Base-by-base conservation (phyloP, 2,797 vertebrate genomes). In the Helicolenus hilgendorfi region DNA sequence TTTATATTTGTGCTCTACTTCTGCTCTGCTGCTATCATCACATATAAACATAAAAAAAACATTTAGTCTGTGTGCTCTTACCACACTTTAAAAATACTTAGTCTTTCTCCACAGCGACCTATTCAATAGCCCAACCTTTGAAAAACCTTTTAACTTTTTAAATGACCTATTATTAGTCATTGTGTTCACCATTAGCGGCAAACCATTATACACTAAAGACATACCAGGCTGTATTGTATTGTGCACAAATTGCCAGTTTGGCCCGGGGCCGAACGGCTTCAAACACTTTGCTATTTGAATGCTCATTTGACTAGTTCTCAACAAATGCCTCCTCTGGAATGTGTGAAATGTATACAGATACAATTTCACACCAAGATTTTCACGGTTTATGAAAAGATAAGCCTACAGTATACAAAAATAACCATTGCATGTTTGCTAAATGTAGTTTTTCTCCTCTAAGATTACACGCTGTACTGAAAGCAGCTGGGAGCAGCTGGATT, bases 261-360 rank as follows among this genome's bases (percentile, higher is more conserved):
- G 15, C 35, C n/a, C 4, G 2, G 20, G 72, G 20, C 8, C 20
- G 20, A 69, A 79, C 59, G 35, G 56, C 65, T 81, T 60, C 18
- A 83, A 33, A 71, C 29, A 29, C 41, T 27, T 49, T 55, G 4
- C 9, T 1, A 26, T 85, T 29, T 13, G 5, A 70, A 77, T 68
- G 29, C 72, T 79, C 24, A 29, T 84, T 45, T 70, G 27, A 60
- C 35, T 71, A 2, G 5, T 38, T 76, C 35, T 18, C 11, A 83
- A 65, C 67, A 24, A 79, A 33, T 13, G n/a, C 49, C 15, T 84
- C n/a, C 26, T 62, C n/a, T 65, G 59, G 18, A 29, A 81, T 26
- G 76, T 88, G 87, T 83, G 81, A 93, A 88, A 76, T 85, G 4
- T 53, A 81, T 41, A 73, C 9, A 4, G 45, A 38, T 29, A 72